Conservation (phyloP, 2,888 invertebrate genomes). For the Conops quadrifasciatus region DNA sequence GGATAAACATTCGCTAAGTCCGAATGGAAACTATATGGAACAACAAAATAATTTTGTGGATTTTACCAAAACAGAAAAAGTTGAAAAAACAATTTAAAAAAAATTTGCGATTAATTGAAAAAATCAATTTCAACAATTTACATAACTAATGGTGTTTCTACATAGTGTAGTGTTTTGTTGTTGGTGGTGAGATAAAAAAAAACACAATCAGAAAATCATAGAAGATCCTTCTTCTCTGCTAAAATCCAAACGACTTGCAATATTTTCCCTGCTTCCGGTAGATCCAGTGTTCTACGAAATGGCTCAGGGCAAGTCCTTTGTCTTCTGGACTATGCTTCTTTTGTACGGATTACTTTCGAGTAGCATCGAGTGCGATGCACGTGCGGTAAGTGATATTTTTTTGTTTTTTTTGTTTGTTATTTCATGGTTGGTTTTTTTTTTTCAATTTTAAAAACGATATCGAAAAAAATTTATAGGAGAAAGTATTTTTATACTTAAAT, state of each 20-base stretch:
- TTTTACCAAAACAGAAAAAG: background rate
- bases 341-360: conserved; percentile 53
- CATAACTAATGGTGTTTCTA: too few relatives aligned
- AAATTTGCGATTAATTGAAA: background rate
- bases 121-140: too few relatives aligned
- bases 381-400: conserved; percentile 56
- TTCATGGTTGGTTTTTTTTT: background rate
- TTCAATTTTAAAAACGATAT: background rate
- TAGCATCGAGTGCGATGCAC: conserved; percentile 56
- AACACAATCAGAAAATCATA: background rate
- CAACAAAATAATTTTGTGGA: too few relatives aligned
- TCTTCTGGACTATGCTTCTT: conserved; percentile 36
- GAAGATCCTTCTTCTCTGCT: conserved; percentile 7
- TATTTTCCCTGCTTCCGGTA: too few relatives aligned
- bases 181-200: too few relatives aligned
- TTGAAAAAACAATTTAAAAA: background rate
- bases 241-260: conserved; percentile 16
- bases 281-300: conserved; percentile 14
- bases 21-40: too few relatives aligned
- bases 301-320: conserved; percentile 26
- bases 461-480: background rate
- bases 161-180: too few relatives aligned
- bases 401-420: background rate
- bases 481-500: background rate
- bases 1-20: background rate